Percentiles rank a stretch among this genome's conserved stretches.
Conservation (phyloP, 2,113 vertebrate genomes). For the Pangasianodon gigas region DNA sequence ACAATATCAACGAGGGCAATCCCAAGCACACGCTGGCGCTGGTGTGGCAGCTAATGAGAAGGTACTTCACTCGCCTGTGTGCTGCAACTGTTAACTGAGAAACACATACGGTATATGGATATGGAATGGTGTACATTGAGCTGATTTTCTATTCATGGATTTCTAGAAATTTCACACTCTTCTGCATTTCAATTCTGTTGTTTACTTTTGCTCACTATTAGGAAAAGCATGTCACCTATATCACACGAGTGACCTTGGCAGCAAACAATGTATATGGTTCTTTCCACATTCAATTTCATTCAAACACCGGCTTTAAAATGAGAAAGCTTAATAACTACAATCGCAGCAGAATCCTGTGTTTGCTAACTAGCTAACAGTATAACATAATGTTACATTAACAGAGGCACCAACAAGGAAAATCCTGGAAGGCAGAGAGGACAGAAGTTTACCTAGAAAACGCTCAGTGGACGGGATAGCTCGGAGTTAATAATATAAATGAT, state of each 20-base stretch:
- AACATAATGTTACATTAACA: no score
- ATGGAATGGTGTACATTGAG: background rate
- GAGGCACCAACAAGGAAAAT: no score
- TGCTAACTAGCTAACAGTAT: no score
- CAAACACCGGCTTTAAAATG: no score
- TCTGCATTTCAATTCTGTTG: background rate
- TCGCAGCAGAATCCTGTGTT: background rate
- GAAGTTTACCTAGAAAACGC: no score
- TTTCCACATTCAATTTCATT: no score
- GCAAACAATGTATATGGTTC: background rate
- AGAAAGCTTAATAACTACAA: background rate
- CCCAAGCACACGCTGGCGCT: conserved; percentile 87
- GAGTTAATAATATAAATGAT: no score
- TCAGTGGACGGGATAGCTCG: no score
- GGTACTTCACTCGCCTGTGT: conserved; percentile 67
- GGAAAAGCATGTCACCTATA: background rate
- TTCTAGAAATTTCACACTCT: background rate
- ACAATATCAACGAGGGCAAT: conserved; percentile 90
- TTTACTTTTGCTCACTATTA: background rate
- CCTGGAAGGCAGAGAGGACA: no score
- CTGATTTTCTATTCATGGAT: background rate
- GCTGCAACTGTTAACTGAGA: background rate
- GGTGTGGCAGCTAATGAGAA: conserved; percentile 97
- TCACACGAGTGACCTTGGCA: no score
- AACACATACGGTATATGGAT: background rate